Evolutionary conservation across 35 echinoderm and acorn worm species (phyloP).

Genomic region (Patiria miniata): DNA sequence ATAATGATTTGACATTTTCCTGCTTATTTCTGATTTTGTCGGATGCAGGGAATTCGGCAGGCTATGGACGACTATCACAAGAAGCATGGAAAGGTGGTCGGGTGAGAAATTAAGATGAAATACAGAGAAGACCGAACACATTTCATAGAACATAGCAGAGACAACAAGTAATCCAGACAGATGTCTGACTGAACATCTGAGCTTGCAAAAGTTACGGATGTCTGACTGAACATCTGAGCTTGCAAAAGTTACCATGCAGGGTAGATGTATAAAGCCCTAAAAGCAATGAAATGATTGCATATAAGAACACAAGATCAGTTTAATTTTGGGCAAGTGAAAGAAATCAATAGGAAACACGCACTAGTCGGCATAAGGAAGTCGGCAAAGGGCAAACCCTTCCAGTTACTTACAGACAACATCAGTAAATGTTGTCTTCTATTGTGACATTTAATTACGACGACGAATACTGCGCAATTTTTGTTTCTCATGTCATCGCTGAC

Average conservation of each 20-base stretch:
- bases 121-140: neutral
- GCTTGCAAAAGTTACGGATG: neutral
- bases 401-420: too few species aligned
- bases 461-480: neutral
- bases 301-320: too few species aligned
- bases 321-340: too few species aligned
- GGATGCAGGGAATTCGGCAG: neutral
- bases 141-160: neutral
- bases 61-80: neutral
- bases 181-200: neutral
- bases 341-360: too few species aligned
- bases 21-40: too few species aligned
- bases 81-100: conserved; percentile 21
- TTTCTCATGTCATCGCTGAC: neutral
- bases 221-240: neutral
- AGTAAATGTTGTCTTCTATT: too few species aligned
- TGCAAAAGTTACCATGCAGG: neutral
- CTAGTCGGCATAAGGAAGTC: too few species aligned
- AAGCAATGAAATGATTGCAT: too few species aligned
- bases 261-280: neutral
- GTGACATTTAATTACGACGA: neutral
- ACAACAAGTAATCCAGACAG: neutral
- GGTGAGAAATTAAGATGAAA: neutral
- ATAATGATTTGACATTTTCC: too few species aligned
- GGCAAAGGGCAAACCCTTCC: too few species aligned